Base-by-base conservation (phyloP, 2,113 vertebrate species). In the Halichoeres trimaculatus region DNA sequence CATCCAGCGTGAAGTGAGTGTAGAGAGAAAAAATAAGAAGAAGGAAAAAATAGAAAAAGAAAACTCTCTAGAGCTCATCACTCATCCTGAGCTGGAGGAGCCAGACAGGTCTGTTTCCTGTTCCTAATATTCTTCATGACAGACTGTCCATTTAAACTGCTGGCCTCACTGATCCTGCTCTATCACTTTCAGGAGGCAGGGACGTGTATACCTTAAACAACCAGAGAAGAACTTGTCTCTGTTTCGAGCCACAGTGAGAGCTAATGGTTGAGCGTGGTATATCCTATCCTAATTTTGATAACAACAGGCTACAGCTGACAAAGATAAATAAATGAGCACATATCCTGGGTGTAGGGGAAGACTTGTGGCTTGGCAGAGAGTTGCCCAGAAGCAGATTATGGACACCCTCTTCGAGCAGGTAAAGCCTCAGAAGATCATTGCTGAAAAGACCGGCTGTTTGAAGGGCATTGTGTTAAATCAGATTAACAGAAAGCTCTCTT, bases 91-190 rank as follows among this genome's bases (percentile, higher is more conserved):
- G 76, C 83, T 76, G 83, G 82, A 80, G 69, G 62, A 85, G 83
- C 67, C 81, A 34, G 91, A 93, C 92, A 91, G 91, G 83, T 78
- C 75, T 82, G 88, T 88, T 90, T 93, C 85, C 90, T 86, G 81
- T 84, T 89, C 74, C 81, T 90, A 89, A 93, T 93, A 94, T 93
- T 85, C 81, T 78, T 84, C 77, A 67, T 92, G 93, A 94, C 92
- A 94, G 88, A 91, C 86, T 91, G 92, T 92, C 90, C 88, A 80
- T 87, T 93, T 88, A 78, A 83, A 80, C 68, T 74, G 85, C 76
- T 86, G 78, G 77, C 85, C 83, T 81, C 22, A 26, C 86, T 86
- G 86, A 88, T 84, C 84, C 78, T 78, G 81, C 79, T 83, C 84
- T 76, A 89, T 90, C 84, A 88, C 81, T 85, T 87, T 75, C 81